Evolutionary conservation across 1,140 invertebrate species (phyloP).

Genomic region (Melipona quadrifasciata): DNA sequence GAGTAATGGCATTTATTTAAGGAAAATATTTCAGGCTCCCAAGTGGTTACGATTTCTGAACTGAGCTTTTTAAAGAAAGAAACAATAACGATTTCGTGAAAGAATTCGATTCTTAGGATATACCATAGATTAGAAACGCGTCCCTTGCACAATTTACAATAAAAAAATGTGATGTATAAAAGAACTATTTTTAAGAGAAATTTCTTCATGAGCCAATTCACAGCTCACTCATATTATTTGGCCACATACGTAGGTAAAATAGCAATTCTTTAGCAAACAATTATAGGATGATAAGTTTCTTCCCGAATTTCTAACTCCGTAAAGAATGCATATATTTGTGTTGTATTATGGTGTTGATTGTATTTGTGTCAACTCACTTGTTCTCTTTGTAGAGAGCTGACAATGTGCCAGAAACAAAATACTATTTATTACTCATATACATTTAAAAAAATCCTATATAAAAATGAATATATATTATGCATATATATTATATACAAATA

Average conservation of each 20-base stretch:
- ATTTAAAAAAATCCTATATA: slow-evolving; percentile 55
- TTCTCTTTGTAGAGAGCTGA: slow-evolving; percentile 62
- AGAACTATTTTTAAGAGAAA: slow-evolving; percentile 44
- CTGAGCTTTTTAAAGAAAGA: not conserved
- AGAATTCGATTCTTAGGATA: slow-evolving; percentile 22
- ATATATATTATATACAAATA: slow-evolving; percentile 65
- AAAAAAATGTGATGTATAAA: slow-evolving; percentile 50
- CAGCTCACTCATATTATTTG: slow-evolving; percentile 31
- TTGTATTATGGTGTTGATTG: slow-evolving; percentile 55
- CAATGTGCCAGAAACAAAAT: slow-evolving; percentile 74
- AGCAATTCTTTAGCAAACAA: slow-evolving; percentile 34
- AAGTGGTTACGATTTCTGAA: not conserved
- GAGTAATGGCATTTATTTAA: slow-evolving; percentile 15
- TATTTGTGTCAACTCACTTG: slow-evolving; percentile 61
- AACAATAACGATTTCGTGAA: not conserved
- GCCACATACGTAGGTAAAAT: slow-evolving; percentile 29
- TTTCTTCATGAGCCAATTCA: slow-evolving; percentile 37
- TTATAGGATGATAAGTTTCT: slow-evolving; percentile 52
- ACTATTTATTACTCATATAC: slow-evolving; percentile 75
- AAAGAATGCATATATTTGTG: slow-evolving; percentile 28
- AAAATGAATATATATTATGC: slow-evolving; percentile 56
- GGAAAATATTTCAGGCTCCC: slow-evolving; percentile 32
- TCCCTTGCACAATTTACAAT: slow-evolving; percentile 22
- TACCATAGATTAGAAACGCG: slow-evolving; percentile 29
- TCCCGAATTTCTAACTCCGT: slow-evolving; percentile 33